Base-by-base conservation (phyloP, 2,797 vertebrate genomes). In the Notamacropus eugenii region DNA sequence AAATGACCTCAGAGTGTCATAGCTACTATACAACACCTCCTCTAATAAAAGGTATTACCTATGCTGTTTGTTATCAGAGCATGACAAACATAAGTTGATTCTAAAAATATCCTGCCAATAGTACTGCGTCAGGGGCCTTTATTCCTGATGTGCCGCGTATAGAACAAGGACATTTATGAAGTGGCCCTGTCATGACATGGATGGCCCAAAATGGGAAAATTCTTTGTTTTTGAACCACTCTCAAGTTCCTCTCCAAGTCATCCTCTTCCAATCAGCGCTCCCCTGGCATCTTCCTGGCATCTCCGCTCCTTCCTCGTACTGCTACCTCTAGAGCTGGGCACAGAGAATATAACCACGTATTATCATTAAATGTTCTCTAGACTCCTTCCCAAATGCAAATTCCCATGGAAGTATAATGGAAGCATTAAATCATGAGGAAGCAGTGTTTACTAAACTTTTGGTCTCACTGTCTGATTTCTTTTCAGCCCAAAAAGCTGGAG, bases 141-240 rank as follows among this genome's bases (percentile, higher is more conserved):
- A 95, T 94, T 96, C 55, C 87, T 91, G 56, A 92, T 67, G 92
- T 90, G 10, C 29, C 27, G n/a, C 5, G 29, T 55, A 57, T 28
- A 92, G n/a, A 40, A 91, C 93, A 95, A 93, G 54, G 91, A 90
- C 2, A 46, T 54, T 82, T 46, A n/a, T 74, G 34, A 22, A 40
- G 67, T 22, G 67, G 6, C 54, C 59, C 13, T 82, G 54, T 29
- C 54, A 0, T 34, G 27, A 74, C 59, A 54, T 54, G 95, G 28
- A 74, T 59, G 90, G 93, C 82, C 92, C 74, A 74, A 93, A 67
- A 90, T 92, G 16, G 74, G 50, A 94, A 90, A 74, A 9, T 46
- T 22, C 74, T 82, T 82, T 82, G 74, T 40, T 46, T 82, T 3
- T 82, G n/a, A 82, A 31, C 19, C 67, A 40, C 67, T 74, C 67